These are phyloP conservation scores for Marmota flaviventris DNA, from an alignment of 2,113 vertebrate species.

Conservation along the genomic window DNA sequence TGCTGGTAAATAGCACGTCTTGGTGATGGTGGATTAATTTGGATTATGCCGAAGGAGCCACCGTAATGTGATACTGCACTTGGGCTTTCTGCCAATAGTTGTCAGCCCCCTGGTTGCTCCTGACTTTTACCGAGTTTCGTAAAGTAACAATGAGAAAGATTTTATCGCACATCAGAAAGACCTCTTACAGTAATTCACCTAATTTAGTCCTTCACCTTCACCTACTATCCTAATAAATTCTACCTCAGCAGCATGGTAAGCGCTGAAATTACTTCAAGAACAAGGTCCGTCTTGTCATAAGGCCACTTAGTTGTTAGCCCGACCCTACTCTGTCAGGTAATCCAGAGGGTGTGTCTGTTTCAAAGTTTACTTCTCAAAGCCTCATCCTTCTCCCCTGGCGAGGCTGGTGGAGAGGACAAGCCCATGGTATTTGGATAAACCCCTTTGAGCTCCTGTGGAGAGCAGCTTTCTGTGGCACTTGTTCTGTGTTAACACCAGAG, in stretches of 20 bases:
- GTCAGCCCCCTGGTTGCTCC: slow-evolving; percentile 60
- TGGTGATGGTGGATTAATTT: not conserved
- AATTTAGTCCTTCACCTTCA: slow-evolving; percentile 63
- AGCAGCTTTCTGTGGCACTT: slow-evolving; percentile 74
- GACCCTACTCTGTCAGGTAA: not conserved
- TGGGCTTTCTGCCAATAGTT: slow-evolving; percentile 44
- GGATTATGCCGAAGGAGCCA: slow-evolving; percentile 20
- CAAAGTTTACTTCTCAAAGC: not conserved
- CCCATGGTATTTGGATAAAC: slow-evolving; percentile 46
- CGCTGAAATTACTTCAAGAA: not conserved
- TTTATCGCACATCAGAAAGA: slow-evolving; percentile 65
- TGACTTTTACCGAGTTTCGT: slow-evolving; percentile 56
- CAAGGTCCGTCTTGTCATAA: not conserved
- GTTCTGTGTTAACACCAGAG: slow-evolving; percentile 75
- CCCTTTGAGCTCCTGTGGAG: slow-evolving; percentile 77
- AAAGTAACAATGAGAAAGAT: slow-evolving; percentile 54
- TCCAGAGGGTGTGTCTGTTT: not conserved
- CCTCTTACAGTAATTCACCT: slow-evolving; percentile 58
- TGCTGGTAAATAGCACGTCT: not conserved
- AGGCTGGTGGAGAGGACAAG: slow-evolving; percentile 26
- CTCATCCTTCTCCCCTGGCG: not conserved
- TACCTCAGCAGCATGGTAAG: not conserved
- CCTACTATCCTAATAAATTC: slow-evolving; percentile 28
- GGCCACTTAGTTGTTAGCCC: not conserved
- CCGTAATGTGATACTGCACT: not conserved